Base-by-base conservation (phyloP, 2,888 invertebrate species). In the Patella depressa region DNA sequence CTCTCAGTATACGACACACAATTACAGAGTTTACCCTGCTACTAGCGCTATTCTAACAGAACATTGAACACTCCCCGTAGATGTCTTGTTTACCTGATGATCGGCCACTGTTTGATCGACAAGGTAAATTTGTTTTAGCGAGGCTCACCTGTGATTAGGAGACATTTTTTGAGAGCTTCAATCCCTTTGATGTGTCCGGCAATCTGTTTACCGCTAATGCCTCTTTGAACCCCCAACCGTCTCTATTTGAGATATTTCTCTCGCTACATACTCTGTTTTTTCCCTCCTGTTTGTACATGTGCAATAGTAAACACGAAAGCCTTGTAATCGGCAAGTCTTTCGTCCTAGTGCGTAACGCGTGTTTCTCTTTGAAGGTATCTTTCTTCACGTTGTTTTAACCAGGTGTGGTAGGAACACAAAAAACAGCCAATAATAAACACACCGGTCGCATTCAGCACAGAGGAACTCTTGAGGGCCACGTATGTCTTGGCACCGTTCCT, bases 111-210 rank as follows among this genome's bases (percentile, higher is more conserved):
- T 83, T 82, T 83, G 82, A 80, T 78, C 82, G 79, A 77, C 75
- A 79, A 76, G 78, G 83, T 79, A 82, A 83, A 83, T 84, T 84
- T 84, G 81, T 81, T 81, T 80, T 80, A 78, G 74, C 78, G 78
- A 71, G 79, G 79, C 81, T 83, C 84, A 81, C 83, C 81, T 81
- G 83, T 81, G 83, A 83, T 84, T 84, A 83, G 77, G 78, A 78
- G 78, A 80, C 84, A 79, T 82, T 83, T 83, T 83, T 83, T 75
- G 72, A 78, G 81, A 69, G 77, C 76, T 71, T 75, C 54, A 45
- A 57, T 59, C 59, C 80, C 81, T 84, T 84, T 83, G 82, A 83
- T 78, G 80, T 82, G 55, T 19, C 71, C 59, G 73, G 59, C 53
- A 24, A 55, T 73, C 54, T 83, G 83, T 84, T 82, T 78, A 78